Base-by-base conservation (phyloP, 2,888 invertebrate genomes). In the Bruchidius siliquastri region DNA sequence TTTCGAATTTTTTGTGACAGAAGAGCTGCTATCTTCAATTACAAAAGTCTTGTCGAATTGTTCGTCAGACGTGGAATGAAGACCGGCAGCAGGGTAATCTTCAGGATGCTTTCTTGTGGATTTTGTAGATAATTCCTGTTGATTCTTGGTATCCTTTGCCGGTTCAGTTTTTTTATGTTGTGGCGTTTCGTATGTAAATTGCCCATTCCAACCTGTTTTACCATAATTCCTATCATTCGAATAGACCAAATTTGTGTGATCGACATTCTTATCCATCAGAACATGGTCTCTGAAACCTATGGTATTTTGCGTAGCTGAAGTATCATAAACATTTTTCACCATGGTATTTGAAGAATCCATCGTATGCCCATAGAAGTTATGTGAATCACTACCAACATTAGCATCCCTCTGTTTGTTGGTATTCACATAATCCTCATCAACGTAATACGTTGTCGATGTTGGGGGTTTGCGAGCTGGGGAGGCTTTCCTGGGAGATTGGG, bases 241-340 rank as follows among this genome's bases (percentile, higher is more conserved):
- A 78, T 83, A 86, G 71, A 86, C 78, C 71, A 32, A 21, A 30
- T 66, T 67, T 32, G 81, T 85, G n/a, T 81, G 79, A 81, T 89
- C 88, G 78, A 87, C 87, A 73, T 87, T 82, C 71, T 78, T 76
- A 79, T 88, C 88, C 81, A 87, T 86, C 79, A 89, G 87, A 78
- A 90, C 88, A 69, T 84, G 88, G 4, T 87, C 87, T 76, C 74
- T 82, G n/a, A 83, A 83, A 68, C 85, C 85, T 67, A 86, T 86
- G 20, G 85, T 85, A 73, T 85, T 86, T 78, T 86, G 86, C 20
- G 83, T 80, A 32, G 86, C 85, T 68, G 78, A 83, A 20, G 84
- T 82, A 73, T 86, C 86, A 73, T 85, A 86, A 8, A 83, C 83
- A 72, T 86, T 86, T 70, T 79, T 79, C 0, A 86, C 85, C 10